Evolutionary conservation across 2,113 vertebrate species (phyloP).

Genomic region (Penelope pileata): DNA sequence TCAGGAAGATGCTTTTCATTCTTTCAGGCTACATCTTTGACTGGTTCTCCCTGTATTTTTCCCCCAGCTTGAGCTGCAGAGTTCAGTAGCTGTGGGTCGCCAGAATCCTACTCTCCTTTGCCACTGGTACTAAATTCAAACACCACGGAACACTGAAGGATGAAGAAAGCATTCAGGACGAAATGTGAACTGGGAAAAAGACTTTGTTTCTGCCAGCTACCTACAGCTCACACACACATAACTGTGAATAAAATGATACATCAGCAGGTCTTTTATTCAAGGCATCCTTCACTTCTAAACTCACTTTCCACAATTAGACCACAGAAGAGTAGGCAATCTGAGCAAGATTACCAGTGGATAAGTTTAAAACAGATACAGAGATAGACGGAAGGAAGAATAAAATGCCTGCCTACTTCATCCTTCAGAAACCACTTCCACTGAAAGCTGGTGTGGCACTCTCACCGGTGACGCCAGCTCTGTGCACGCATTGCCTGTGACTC

Average conservation of each 20-base stretch:
- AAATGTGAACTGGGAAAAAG: neutral
- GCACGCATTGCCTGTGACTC: neutral
- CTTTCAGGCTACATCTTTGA: neutral
- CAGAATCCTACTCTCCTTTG: neutral
- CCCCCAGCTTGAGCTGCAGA: neutral
- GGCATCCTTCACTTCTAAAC: neutral
- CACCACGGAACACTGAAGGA: neutral
- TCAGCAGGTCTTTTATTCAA: neutral
- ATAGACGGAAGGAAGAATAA: neutral
- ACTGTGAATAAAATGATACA: neutral
- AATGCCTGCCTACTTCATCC: neutral
- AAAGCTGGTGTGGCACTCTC: neutral
- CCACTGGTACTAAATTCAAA: neutral
- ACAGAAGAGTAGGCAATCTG: neutral
- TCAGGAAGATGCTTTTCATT: conserved; percentile 14
- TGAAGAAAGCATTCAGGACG: neutral
- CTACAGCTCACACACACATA: neutral
- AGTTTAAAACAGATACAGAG: neutral
- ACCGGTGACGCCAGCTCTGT: neutral
- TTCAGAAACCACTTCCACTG: neutral
- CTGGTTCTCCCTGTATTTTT: neutral
- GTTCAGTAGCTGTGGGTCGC: neutral
- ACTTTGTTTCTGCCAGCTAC: neutral
- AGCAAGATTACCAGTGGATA: neutral
- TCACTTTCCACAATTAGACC: neutral